phyloP scores from a whole-genome alignment of 2,113 vertebrate species.

The Mastomys coucha region DNA sequence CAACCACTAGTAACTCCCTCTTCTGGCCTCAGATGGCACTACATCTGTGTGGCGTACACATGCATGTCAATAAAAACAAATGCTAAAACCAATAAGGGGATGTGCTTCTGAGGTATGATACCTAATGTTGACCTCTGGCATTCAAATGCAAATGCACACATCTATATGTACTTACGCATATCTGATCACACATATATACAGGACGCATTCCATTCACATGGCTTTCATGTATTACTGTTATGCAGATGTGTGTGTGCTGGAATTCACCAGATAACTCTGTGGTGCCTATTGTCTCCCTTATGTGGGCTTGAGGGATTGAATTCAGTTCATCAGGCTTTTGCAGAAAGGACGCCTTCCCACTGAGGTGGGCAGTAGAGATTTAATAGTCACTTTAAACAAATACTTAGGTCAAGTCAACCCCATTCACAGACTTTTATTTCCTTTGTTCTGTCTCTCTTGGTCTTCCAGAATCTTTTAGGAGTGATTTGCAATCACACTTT shows the following conservation, averaged over 20 bases:
- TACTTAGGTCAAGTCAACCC: not conserved
- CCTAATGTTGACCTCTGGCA: not conserved
- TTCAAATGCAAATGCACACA: not conserved
- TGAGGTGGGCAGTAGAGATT: not conserved
- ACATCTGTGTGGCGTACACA: not conserved
- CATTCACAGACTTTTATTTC: not conserved
- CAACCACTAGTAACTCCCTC: not conserved
- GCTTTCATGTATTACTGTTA: not conserved
- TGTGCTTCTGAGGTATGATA: not conserved
- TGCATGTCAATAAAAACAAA: not conserved
- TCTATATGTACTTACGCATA: not conserved
- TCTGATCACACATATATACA: not conserved
- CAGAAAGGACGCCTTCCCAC: not conserved
- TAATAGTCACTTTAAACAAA: not conserved
- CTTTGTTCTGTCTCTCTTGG: not conserved
- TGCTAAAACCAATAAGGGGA: not conserved
- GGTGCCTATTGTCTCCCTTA: not conserved
- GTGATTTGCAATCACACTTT: not conserved
- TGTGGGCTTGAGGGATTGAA: not conserved
- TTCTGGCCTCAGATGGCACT: not conserved
- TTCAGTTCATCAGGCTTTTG: not conserved
- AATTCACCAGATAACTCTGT: not conserved
- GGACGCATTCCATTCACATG: not conserved
- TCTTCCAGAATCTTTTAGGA: not conserved
- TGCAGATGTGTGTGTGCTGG: not conserved